Evolutionary conservation across 2,113 vertebrate species (phyloP).

Genomic region (Brachirus orientalis): DNA sequence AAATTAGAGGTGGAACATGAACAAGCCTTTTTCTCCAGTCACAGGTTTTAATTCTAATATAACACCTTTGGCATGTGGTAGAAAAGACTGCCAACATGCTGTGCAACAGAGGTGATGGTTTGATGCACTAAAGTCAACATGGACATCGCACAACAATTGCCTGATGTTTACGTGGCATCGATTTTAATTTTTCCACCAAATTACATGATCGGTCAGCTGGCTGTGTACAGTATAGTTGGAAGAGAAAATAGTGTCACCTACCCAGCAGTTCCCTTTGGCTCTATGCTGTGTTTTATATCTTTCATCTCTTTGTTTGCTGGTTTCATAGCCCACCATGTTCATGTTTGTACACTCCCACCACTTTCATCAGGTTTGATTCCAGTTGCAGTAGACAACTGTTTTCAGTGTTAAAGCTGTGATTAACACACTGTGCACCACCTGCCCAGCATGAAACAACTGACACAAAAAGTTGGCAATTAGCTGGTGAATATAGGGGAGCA

Average conservation of each 20-base stretch:
- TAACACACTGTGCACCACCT: neutral
- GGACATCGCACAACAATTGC: neutral
- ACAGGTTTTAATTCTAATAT: no score
- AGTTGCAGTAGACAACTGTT: constrained; percentile 4
- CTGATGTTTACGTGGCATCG: neutral
- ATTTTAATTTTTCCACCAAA: neutral
- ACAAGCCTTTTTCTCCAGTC: no score
- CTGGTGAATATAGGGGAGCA: neutral
- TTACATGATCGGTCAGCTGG: neutral
- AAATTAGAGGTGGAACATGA: no score
- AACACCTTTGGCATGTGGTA: no score
- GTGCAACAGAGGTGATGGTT: no score
- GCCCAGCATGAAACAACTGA: neutral
- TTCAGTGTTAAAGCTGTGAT: neutral
- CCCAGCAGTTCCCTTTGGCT: neutral
- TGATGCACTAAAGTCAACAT: neutral
- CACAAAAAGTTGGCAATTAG: neutral
- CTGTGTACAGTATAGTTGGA: no score
- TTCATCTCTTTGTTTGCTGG: neutral
- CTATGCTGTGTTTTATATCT: neutral
- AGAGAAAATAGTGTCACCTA: neutral
- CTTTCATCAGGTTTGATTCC: constrained; percentile 1
- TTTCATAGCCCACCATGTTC: neutral
- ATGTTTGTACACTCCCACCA: neutral
- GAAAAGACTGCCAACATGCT: no score